Evolutionary conservation across 2,113 vertebrate species (phyloP).

Genomic region (Ceyx margarethae): DNA sequence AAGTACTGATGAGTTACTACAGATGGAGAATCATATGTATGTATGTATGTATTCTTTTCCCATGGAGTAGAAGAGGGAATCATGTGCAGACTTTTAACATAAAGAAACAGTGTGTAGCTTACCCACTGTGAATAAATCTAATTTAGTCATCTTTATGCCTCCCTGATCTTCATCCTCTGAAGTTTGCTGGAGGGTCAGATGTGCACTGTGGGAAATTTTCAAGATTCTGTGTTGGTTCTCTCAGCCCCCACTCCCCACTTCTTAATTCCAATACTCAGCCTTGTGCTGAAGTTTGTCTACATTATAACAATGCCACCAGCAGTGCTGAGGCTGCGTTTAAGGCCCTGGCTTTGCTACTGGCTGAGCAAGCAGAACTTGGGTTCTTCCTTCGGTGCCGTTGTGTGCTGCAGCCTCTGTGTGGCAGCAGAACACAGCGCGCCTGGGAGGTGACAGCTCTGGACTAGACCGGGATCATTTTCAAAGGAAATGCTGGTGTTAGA

Average conservation of each 20-base stretch:
- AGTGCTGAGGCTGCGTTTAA: background rate
- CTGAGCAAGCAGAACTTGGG: background rate
- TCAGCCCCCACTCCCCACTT: background rate
- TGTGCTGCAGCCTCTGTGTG: conserved; percentile 24
- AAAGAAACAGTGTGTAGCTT: conserved; percentile 66
- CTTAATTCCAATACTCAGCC: background rate
- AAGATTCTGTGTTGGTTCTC: conserved; percentile 1
- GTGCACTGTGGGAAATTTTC: conserved; percentile 55
- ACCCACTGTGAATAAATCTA: conserved; percentile 76
- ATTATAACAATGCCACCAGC: background rate
- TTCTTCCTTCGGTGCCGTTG: background rate
- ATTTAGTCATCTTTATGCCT: conserved; percentile 73
- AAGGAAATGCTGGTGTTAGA: background rate
- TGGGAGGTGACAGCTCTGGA: background rate
- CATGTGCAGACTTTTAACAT: conserved; percentile 71
- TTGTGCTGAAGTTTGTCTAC: background rate
- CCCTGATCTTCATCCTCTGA: conserved; percentile 56
- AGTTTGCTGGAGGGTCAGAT: conserved; percentile 68
- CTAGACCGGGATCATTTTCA: background rate
- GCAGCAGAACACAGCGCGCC: conserved; percentile 13
- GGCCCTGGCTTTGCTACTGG: background rate
- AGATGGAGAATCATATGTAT: conserved; percentile 46
- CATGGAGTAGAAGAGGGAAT: conserved; percentile 43
- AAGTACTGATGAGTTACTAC: conserved; percentile 25
- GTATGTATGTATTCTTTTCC: conserved; percentile 48